Conservation (phyloP, 2,797 vertebrate genomes). For the Acipenser transmontanus region DNA sequence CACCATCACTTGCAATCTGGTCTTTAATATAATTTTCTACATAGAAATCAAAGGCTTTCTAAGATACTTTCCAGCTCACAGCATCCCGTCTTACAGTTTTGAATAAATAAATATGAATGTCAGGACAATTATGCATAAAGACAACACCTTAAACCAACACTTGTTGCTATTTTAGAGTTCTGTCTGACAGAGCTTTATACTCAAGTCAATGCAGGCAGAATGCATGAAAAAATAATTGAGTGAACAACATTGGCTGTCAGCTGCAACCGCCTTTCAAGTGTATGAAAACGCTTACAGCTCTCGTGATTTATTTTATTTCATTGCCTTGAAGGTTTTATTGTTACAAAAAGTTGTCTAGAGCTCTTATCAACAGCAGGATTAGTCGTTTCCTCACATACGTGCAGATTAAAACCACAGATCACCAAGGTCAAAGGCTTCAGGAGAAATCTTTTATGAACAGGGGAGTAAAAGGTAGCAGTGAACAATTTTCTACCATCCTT, state of each 20-base stretch:
- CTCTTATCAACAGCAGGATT: slow-evolving; percentile 7
- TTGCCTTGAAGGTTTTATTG: background rate
- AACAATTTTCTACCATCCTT: slow-evolving; percentile 33
- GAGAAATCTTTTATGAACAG: slow-evolving; percentile 24
- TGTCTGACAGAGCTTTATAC: slow-evolving; percentile 11
- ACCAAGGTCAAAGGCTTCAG: slow-evolving; percentile 21
- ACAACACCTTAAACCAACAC: slow-evolving; percentile 8
- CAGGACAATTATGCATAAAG: slow-evolving; percentile 2
- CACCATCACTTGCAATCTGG: no score
- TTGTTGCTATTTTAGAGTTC: slow-evolving; percentile 1
- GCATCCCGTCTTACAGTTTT: no score
- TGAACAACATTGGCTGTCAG: slow-evolving; percentile 13
- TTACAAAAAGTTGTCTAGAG: slow-evolving; percentile 8
- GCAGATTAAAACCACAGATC: slow-evolving; percentile 9
- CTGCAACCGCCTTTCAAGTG: slow-evolving; percentile 1
- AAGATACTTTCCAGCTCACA: no score
- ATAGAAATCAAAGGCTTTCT: no score
- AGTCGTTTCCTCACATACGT: background rate
- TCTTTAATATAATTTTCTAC: no score
- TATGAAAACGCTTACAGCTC: slow-evolving; percentile 2
- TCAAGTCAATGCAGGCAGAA: background rate
- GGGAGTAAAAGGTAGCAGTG: slow-evolving; percentile 20
- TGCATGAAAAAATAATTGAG: slow-evolving; percentile 5
- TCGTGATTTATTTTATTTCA: background rate
- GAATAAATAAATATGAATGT: slow-evolving; percentile 8